Evolutionary conservation across 2,113 vertebrate genomes (phyloP).

Genomic region (Archocentrus centrarchus): DNA sequence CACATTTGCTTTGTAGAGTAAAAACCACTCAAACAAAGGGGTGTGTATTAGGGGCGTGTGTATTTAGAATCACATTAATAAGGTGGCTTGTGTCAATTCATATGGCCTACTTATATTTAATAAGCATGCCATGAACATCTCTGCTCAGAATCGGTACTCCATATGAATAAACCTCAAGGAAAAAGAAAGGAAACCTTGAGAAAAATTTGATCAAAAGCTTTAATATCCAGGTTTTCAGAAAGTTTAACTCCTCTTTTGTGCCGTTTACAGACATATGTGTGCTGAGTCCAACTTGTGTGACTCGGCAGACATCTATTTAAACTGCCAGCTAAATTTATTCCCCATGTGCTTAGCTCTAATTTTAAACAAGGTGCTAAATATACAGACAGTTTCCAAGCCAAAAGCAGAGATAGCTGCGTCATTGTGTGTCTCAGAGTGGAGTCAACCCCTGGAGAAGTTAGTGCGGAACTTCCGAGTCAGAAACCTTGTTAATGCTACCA

Average conservation of each 20-base stretch:
- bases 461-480: conserved; percentile 34
- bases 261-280: conserved; percentile 19
- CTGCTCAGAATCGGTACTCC: background rate
- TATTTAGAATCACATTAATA: background rate
- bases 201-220: background rate
- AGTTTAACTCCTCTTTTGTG: background rate
- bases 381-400: conserved; percentile 81
- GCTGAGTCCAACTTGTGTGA: conserved; percentile 55
- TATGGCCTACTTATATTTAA: background rate
- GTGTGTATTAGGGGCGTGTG: background rate
- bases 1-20: background rate
- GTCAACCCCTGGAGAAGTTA: conserved; percentile 32
- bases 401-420: conserved; percentile 79
- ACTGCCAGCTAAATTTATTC: conserved; percentile 61
- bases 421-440: conserved; percentile 63
- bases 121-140: background rate
- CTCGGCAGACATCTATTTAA: conserved; percentile 66
- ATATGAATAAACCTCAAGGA: background rate
- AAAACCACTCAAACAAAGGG: background rate
- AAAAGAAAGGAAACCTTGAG: background rate
- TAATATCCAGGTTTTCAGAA: background rate
- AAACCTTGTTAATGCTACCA: conserved; percentile 63
- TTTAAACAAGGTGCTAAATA: conserved; percentile 79
- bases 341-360: conserved; percentile 72
- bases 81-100: background rate